Percentiles rank a stretch among this genome's conserved stretches.
Evolutionary conservation across 2,113 vertebrate species (phyloP).

Genomic region (Zeus faber): DNA sequence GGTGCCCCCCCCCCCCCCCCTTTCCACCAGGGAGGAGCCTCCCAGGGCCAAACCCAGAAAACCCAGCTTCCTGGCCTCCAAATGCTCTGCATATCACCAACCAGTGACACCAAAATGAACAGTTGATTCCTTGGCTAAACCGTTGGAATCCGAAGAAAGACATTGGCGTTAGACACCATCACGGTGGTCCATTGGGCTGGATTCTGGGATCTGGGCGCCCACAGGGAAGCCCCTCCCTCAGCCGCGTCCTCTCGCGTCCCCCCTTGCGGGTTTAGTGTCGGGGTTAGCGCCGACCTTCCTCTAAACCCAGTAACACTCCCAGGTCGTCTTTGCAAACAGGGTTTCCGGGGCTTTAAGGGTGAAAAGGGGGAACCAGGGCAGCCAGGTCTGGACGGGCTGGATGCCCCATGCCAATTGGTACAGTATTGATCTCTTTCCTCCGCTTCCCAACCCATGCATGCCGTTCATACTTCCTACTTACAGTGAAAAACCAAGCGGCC

Average conservation of each 20-base stretch:
- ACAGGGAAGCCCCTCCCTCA: conserved; percentile 74
- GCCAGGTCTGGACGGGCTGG: conserved; percentile 99
- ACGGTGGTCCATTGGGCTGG: too few relatives aligned
- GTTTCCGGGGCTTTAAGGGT: conserved; percentile 99
- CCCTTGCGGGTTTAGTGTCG: conserved; percentile 34
- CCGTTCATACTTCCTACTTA: conserved; percentile 47
- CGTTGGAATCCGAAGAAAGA: too few relatives aligned
- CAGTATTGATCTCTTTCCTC: conserved; percentile 95
- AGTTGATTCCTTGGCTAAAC: too few relatives aligned
- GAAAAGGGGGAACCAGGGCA: conserved; percentile 99
- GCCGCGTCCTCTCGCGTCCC: conserved; percentile 37
- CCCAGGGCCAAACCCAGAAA: conserved; percentile 20
- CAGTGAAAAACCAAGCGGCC: conserved; percentile 11
- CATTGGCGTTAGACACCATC: too few relatives aligned
- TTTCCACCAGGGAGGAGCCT: conserved; percentile 68
- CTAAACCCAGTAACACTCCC: conserved; percentile 86
- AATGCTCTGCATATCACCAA: too few relatives aligned
- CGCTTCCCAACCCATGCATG: conserved; percentile 86
- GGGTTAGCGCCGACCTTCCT: conserved; percentile 54
- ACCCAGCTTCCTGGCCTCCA: too few relatives aligned
- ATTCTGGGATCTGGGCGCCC: conserved; percentile 37
- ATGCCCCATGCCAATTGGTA: conserved; percentile 99
- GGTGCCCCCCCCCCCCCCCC: neutral
- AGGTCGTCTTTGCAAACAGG: conserved; percentile 99
- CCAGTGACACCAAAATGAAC: too few relatives aligned